Percentiles rank a stretch among this genome's conserved stretches.
phyloP scores from a whole-genome alignment of 2,113 vertebrate genomes.

The Chloropsis hardwickii region DNA sequence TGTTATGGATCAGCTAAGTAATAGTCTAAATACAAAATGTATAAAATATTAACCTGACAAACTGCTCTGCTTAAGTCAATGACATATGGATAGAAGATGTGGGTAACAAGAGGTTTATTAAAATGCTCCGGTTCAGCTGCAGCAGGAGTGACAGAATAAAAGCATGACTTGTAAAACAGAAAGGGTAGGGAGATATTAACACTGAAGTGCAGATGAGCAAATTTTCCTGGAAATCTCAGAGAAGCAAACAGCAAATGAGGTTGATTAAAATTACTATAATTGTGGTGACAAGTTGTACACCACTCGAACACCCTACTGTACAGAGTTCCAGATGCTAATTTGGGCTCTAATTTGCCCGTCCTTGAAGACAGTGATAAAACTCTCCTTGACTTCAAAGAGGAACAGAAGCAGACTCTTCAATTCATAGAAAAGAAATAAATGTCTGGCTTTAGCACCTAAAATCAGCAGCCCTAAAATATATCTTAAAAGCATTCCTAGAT shows the following conservation, averaged over 20 bases:
- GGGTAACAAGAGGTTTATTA: conserved; percentile 46
- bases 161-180: conserved; percentile 19
- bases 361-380: conserved; percentile 27
- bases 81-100: conserved; percentile 27
- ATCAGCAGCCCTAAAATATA: background rate
- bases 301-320: background rate
- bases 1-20: conserved; percentile 11
- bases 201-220: background rate
- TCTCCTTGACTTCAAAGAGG: background rate
- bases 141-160: background rate
- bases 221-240: conserved; percentile 12
- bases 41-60: conserved; percentile 43
- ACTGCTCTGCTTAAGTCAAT: conserved; percentile 31
- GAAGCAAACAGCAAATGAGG: background rate
- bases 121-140: background rate
- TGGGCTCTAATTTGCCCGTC: background rate
- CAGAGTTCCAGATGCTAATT: conserved; percentile 20
- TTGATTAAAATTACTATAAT: conserved; percentile 59
- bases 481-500: background rate
- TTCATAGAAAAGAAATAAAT: background rate
- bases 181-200: background rate
- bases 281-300: conserved; percentile 27
- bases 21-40: conserved; percentile 34
- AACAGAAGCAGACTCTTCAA: background rate
- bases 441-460: background rate